These are phyloP conservation scores for Etheostoma spectabile DNA, from an alignment of 2,113 vertebrate genomes.

Conservation along the genomic window DNA sequence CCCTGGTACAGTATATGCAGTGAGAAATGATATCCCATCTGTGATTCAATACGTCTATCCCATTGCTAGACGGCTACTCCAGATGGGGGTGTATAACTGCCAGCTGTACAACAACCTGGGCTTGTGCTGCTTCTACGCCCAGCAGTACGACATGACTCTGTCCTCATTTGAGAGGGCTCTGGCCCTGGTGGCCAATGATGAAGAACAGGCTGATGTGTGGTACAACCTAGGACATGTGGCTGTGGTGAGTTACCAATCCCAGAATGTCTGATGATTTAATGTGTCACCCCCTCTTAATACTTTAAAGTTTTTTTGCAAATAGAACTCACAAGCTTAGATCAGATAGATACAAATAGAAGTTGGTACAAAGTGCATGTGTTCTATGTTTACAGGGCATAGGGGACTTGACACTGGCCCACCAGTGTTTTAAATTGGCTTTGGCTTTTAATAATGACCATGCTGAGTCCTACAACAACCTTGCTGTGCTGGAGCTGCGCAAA, in stretches of 20 bases:
- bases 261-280: constrained; percentile 1
- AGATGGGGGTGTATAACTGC: constrained; percentile 98
- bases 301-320: neutral
- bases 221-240: constrained; percentile 97
- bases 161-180: constrained; percentile 95
- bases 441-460: constrained; percentile 92
- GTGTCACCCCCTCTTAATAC: neutral
- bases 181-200: constrained; percentile 90
- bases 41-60: constrained; percentile 25
- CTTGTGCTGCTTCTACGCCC: constrained; percentile 97
- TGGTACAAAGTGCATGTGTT: constrained; percentile 16
- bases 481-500: constrained; percentile 93
- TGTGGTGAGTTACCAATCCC: constrained; percentile 86
- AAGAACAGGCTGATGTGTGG: constrained; percentile 95
- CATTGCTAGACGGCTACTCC: constrained; percentile 89
- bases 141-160: constrained; percentile 98
- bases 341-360: neutral
- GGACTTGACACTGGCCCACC: constrained; percentile 91
- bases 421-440: constrained; percentile 93
- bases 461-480: constrained; percentile 97
- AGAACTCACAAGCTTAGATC: neutral
- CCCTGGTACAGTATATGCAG: neutral
- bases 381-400: constrained; percentile 88
- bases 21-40: constrained; percentile 11
- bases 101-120: constrained; percentile 98